Base-by-base conservation (phyloP, 2,888 invertebrate genomes). In the Nomada flava region DNA sequence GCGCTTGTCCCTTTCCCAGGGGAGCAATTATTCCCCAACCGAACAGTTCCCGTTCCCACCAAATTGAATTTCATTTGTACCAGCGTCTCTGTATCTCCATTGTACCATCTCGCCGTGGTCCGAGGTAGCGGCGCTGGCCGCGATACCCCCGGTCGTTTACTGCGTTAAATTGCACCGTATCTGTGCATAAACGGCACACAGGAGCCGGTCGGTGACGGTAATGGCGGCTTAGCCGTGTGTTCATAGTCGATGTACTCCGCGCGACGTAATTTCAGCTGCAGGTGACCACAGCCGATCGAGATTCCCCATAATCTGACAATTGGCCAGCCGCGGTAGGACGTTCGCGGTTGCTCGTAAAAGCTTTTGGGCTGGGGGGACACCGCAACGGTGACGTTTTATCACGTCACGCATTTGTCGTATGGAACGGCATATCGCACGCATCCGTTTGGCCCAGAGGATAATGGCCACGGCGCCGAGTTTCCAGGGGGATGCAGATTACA, bases 291-390 rank as follows among this genome's bases (percentile, higher is more conserved):
- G n/a, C 42, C 59, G 76, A 74, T 86, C 80, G 68, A 69, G 77
- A 86, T 69, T 77, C 73, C 71, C 73, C 81, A 72, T 87, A 86
- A 86, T 89, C 83, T 79, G 78, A 83, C 82, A 86, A 89, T 86
- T 85, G 87, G 73, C 75, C 82, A 47, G 47, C 50, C 70, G 57
- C 76, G 82, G 23, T 53, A 65, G 81, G 72, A 77, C 65, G 57
- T 52, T 64, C 68, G 73, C 50, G 82, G 57, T 29, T 69, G 74
- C 74, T 83, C 82, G 88, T 89, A 83, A 89, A 87, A 89, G 87
- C 87, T 88, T 86, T 85, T 42, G 82, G 69, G 73, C 60, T n/a
- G 65, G 53, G 47, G 47, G 15, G 36, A 7, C 36, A 36, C 62
- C 72, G 65, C 76, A 76, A 79, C 65, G 69, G 29, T 60, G 77